Evolutionary conservation across 2,888 invertebrate genomes (phyloP).

Genomic region (Mythimna vitellina): DNA sequence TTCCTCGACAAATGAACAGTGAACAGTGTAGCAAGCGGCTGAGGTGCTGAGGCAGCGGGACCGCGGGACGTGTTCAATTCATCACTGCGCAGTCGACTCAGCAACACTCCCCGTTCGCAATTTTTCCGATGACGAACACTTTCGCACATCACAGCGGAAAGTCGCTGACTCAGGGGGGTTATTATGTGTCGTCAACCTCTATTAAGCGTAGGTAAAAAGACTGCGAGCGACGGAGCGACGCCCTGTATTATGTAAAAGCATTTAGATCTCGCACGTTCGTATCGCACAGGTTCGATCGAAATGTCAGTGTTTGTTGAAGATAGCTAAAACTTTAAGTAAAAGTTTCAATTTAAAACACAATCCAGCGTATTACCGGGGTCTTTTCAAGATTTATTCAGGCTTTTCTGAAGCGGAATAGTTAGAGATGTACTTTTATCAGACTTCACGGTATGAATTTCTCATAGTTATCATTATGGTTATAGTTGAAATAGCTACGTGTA

Average conservation of each 20-base stretch:
- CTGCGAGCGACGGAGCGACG: conserved; percentile 18
- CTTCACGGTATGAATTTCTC: not conserved
- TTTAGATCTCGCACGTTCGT: conserved; percentile 13
- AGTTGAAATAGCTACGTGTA: not conserved
- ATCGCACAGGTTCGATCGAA: conserved; percentile 15
- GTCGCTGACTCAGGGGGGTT: conserved; percentile 71
- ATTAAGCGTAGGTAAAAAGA: conserved; percentile 53
- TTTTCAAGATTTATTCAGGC: conserved; percentile 30
- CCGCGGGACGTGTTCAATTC: conserved; percentile 68
- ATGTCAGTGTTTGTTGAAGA: conserved; percentile 23
- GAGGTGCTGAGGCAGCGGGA: conserved; percentile 31
- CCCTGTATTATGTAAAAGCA: conserved; percentile 12
- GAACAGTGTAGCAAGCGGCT: conserved; percentile 59
- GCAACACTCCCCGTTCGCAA: conserved; percentile 69
- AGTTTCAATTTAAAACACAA: conserved; percentile 36
- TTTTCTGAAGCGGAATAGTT: conserved; percentile 30
- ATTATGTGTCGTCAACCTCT: conserved; percentile 67
- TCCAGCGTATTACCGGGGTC: conserved; percentile 30
- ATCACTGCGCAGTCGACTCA: conserved; percentile 68
- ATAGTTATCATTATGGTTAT: not conserved
- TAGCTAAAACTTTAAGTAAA: conserved; percentile 28
- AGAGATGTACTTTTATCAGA: not conserved
- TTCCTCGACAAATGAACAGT: conserved; percentile 65
- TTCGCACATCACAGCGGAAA: conserved; percentile 68
- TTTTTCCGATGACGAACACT: conserved; percentile 82